phyloP scores from a whole-genome alignment of 2,113 vertebrate genomes.

The Tragelaphus buxtoni region DNA sequence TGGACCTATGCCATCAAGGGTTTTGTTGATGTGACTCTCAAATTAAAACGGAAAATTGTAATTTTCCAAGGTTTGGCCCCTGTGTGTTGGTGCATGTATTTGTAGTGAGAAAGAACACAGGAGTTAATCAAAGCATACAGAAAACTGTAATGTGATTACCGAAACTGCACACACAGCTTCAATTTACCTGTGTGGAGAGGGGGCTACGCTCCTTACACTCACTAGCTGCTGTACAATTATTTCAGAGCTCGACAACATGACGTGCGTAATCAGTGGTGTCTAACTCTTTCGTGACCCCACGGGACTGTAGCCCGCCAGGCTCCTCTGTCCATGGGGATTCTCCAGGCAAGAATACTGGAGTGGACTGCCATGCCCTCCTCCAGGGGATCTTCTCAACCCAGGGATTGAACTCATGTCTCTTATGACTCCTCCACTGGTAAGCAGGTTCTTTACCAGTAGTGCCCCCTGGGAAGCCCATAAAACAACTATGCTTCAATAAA shows the following conservation, averaged over 20 bases:
- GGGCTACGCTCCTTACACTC: neutral
- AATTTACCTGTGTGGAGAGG: neutral
- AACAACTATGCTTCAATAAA: neutral
- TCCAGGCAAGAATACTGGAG: neutral
- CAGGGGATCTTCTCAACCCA: neutral
- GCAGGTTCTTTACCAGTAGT: neutral
- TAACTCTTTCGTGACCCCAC: rapidly evolving
- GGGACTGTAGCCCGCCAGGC: neutral
- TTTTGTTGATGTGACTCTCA: neutral
- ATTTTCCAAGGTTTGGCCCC: neutral
- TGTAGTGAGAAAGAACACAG: neutral
- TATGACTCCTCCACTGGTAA: neutral
- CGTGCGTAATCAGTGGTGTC: neutral
- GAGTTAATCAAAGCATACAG: neutral
- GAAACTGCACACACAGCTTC: neutral
- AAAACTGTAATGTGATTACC: neutral
- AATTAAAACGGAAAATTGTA: conserved; percentile 7
- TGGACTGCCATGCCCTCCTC: neutral
- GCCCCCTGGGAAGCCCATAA: neutral
- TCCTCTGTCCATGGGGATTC: neutral
- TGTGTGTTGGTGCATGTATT: neutral
- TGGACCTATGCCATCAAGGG: neutral
- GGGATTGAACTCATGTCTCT: neutral
- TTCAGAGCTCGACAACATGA: neutral
- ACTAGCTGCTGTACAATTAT: too few relatives aligned